Conservation (phyloP, 2,113 vertebrate genomes). For the Passer montanus region DNA sequence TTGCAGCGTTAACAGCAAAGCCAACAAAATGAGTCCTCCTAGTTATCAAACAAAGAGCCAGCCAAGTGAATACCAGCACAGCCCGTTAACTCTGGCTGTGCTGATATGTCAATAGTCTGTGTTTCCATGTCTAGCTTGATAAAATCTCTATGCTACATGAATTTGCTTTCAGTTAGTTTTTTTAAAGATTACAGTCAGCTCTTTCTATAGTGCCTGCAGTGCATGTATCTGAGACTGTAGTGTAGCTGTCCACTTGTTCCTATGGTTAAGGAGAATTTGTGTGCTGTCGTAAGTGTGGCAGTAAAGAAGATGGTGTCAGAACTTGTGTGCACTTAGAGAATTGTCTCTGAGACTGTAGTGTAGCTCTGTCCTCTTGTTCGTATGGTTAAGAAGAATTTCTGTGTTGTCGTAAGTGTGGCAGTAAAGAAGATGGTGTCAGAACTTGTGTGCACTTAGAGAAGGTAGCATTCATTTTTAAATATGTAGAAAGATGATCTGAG, state of each 20-base stretch:
- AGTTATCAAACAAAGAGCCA: constrained; percentile 43
- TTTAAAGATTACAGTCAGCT: neutral
- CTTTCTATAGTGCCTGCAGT: neutral
- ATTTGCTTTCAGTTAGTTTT: neutral
- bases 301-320: neutral
- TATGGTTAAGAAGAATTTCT: neutral
- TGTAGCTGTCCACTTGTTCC: neutral
- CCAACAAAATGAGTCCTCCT: constrained; percentile 33
- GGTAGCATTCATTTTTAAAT: neutral
- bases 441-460: neutral
- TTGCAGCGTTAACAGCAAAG: constrained; percentile 52
- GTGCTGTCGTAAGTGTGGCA: neutral
- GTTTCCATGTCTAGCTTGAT: neutral
- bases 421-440: neutral
- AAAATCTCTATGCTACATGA: neutral
- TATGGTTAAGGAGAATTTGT: neutral
- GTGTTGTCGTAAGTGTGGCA: neutral
- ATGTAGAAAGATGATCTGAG: neutral
- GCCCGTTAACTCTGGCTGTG: constrained; percentile 42
- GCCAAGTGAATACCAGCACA: neutral
- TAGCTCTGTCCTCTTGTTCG: neutral
- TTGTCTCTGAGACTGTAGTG: neutral
- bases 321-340: neutral
- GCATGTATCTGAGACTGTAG: neutral
- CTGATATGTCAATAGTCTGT: neutral